Base-by-base conservation (phyloP, 2,888 invertebrate genomes). In the Blomia tropicalis region DNA sequence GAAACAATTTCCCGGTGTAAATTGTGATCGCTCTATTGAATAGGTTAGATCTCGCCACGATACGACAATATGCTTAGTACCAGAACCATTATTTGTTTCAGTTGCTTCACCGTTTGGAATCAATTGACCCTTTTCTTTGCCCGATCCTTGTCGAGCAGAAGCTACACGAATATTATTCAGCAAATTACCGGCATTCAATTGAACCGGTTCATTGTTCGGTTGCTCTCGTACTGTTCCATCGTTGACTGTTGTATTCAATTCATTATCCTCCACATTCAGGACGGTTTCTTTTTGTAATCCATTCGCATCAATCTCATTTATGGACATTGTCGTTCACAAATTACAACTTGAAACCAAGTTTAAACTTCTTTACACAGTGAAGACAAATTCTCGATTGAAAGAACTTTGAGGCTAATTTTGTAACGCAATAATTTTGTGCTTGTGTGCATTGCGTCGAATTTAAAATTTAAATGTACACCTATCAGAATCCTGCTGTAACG, bases 1-100 rank as follows among this genome's bases (percentile, higher is more conserved):
- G 23, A 47, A n/a, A 25, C n/a, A 44, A 51, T 27, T 23, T 1
- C 23, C 5, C 17, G 32, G 14, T 2, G 27, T 4, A 14, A 36
- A n/a, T 23, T 32, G n/a, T 23, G 30, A 58, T 3, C 41, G 29
- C 30, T 61, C 43, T 1, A 63, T 43, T 1, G 31, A 32, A 22
- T 63, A 63, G 23, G 36, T 27, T 4, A 63, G 60, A 23, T 63
- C 56, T 29, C 30, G 56, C 63, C 63, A 63, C 25, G 4, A 14
- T 4, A 63, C 54, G 7, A 19, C 27, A 5, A 59, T 44, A 4
- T 4, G 4, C 22, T 29, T 29, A 11, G 4, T 4, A 5, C 30
- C 27, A 14, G 14, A 11, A 4, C 7, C 23, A 53, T 43, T 43
- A 5, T 4, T 11, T 43, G 22, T 11, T 5, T 43, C 11, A 5